These are phyloP conservation scores for Protonemura montana DNA, from an alignment of 2,888 invertebrate species.

Conservation along the genomic window DNA sequence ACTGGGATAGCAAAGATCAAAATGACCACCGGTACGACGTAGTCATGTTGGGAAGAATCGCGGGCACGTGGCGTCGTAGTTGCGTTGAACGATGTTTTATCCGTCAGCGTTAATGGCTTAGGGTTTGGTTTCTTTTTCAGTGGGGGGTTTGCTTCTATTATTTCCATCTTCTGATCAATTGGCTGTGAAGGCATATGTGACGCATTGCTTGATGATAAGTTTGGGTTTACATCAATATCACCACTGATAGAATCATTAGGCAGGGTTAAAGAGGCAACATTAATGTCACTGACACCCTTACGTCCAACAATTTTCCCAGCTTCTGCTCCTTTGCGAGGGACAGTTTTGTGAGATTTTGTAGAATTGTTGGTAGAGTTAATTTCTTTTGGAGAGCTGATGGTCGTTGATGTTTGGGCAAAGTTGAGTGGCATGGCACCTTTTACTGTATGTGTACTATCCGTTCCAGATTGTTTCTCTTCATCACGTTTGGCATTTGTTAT, in stretches of 20 bases:
- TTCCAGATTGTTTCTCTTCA: not conserved
- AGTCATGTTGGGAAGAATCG: constrained; percentile 58
- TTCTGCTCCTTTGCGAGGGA: constrained; percentile 29
- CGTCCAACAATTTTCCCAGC: not conserved
- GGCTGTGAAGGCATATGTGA: not conserved
- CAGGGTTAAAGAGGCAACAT: not conserved
- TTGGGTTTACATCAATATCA: not conserved
- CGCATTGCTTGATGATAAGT: not conserved
- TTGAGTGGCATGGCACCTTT: not conserved
- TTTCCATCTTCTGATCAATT: not conserved
- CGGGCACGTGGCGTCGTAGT: not conserved
- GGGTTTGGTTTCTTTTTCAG: constrained; percentile 27
- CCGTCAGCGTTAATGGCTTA: constrained; percentile 8
- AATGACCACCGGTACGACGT: constrained; percentile 77
- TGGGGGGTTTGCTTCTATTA: constrained; percentile 20
- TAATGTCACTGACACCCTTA: constrained; percentile 15
- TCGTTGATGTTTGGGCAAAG: not conserved
- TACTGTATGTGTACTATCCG: not conserved
- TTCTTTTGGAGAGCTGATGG: not conserved
- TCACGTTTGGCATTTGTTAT: too few relatives aligned
- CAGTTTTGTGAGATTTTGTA: not conserved
- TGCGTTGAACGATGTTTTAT: not conserved
- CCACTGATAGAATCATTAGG: not conserved
- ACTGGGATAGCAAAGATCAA: constrained; percentile 78
- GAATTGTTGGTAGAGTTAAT: not conserved